Base-by-base conservation (phyloP, 2,888 invertebrate species). In the Halocaridina rubra region DNA sequence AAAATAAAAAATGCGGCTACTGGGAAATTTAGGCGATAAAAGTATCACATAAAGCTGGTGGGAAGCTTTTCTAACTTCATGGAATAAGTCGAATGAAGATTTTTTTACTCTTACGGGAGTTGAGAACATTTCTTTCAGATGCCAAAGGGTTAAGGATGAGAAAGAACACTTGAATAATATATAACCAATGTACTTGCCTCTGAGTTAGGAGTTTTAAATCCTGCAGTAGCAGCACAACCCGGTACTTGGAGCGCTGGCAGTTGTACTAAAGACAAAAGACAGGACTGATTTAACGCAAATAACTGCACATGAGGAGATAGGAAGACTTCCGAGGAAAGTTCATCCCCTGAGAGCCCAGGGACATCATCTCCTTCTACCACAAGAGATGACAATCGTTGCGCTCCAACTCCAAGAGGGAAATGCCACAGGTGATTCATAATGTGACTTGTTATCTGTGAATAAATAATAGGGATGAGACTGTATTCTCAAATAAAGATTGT, bases 351-450 rank as follows among this genome's bases (percentile, higher is more conserved):
- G 24, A 84, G 71, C 13, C 86, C 86, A 0, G 95, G 94, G 61
- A 95, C 93, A 91, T 98, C 98, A 91, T 98, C 97, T 89, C 97
- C 95, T 91, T 98, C 98, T 89, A 96, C 96, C 16, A 98, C 97
- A 89, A 96, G 93, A 0, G 97, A 97, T 88, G 97, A 96, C 27
- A 98, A 92, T 86, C 97, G 94, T 71, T 97, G 95, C 0, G 98
- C 97, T 78, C 96, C 96, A 74, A 95, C 94, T 86, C 96, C 96
- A 88, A 90, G 88, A 16, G 98, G 98, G 92, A 98, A 98, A 91
- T 98, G 98, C 0, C 97, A 97, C 89, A 98, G 92, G 92, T 97
- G 97, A 88, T 97, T 95, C 5, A 98, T 95, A 89, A 98, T 93
- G 91, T 98, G 98, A 89, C 95, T 94, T 90, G 97, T 93, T 88